These are phyloP conservation scores for Rhegmatorhina hoffmannsi DNA, from an alignment of 2,113 vertebrate genomes.

Conservation along the genomic window DNA sequence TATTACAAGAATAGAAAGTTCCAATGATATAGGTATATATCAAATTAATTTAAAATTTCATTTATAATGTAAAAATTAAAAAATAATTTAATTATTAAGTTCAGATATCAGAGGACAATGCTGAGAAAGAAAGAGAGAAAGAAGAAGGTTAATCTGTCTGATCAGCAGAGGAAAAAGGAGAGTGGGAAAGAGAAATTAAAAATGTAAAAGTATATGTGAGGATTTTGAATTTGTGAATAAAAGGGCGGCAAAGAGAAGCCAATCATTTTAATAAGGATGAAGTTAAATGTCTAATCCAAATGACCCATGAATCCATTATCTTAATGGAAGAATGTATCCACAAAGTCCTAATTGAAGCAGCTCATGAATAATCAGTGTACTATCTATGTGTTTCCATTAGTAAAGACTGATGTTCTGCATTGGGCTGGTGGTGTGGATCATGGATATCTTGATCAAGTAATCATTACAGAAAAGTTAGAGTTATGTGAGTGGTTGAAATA, in stretches of 20 bases:
- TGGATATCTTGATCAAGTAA: background rate
- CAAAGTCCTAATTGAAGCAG: background rate
- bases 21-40: background rate
- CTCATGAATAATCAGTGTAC: background rate
- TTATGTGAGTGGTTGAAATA: background rate
- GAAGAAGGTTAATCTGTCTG: background rate
- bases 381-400: conserved; percentile 4
- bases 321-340: background rate
- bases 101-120: background rate
- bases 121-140: background rate
- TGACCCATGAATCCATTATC: conserved; percentile 20
- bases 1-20: background rate
- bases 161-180: background rate
- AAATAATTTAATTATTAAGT: background rate
- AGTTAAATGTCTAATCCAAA: conserved; percentile 27
- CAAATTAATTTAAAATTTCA: background rate
- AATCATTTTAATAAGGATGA: conserved; percentile 7
- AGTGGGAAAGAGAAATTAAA: background rate
- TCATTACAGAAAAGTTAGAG: background rate
- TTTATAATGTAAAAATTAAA: background rate
- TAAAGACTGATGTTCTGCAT: background rate
- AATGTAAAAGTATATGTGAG: background rate
- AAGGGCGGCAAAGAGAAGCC: background rate
- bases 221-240: background rate
- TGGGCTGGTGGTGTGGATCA: background rate